Conservation (phyloP, 2,888 invertebrate genomes). For the Conops quadrifasciatus region DNA sequence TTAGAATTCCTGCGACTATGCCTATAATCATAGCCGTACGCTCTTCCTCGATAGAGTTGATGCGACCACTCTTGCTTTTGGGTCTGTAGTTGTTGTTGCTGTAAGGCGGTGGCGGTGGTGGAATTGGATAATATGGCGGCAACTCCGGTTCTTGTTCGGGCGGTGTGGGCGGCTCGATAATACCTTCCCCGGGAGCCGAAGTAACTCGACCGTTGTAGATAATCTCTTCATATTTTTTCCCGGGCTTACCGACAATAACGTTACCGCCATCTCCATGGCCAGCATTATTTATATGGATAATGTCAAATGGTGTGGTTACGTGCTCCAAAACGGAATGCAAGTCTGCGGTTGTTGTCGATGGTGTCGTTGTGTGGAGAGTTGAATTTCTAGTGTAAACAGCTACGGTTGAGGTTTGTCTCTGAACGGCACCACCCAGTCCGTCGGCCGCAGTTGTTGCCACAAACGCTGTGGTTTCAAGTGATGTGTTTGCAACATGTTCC, state of each 20-base stretch:
- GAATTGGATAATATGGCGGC: conserved; percentile 52
- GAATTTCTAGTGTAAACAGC: conserved; percentile 36
- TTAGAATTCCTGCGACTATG: conserved; percentile 89
- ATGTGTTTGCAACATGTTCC: conserved; percentile 48
- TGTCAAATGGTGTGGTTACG: conserved; percentile 61
- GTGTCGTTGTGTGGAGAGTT: conserved; percentile 54
- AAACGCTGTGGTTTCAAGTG: conserved; percentile 52
- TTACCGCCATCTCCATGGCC: conserved; percentile 42
- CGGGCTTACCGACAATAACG: conserved; percentile 36
- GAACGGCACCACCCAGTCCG: conserved; percentile 36
- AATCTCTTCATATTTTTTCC: conserved; percentile 45
- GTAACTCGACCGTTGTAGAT: conserved; percentile 49
- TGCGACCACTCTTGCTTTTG: conserved; percentile 66
- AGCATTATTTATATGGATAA: conserved; percentile 46
- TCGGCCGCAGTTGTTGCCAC: conserved; percentile 49
- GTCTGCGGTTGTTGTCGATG: conserved; percentile 53
- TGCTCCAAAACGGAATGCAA: conserved; percentile 59
- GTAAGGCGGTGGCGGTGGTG: conserved; percentile 57
- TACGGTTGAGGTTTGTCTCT: conserved; percentile 45
- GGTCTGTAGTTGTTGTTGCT: conserved; percentile 61
- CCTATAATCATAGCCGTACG: conserved; percentile 82
- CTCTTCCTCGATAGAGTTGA: conserved; percentile 76
- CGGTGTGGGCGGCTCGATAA: conserved; percentile 46
- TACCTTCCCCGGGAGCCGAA: conserved; percentile 54
- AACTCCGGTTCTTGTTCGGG: conserved; percentile 45